Base-by-base conservation (phyloP, 2,888 invertebrate species). In the Xestia xanthographa region DNA sequence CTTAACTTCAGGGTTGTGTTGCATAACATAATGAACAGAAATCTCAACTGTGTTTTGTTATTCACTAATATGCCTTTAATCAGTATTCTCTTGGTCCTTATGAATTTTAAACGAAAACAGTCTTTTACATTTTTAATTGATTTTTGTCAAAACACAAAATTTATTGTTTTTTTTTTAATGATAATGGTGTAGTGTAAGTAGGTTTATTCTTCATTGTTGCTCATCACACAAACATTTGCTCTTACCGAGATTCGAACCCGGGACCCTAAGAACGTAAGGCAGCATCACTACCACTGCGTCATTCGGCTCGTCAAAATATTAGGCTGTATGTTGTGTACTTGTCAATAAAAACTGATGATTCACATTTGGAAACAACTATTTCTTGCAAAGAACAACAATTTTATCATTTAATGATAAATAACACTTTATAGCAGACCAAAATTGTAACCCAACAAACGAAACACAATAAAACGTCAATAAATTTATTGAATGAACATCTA, bases 1-100 rank as follows among this genome's bases (percentile, higher is more conserved):
- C 29, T 63, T 53, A 11, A 26, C 45, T 26, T 73, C 79, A 65
- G 63, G 70, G 70, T 63, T 66, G 22, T 43, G 14, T 50, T 29
- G 17, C n/a, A 5, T 63, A 41, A 41, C n/a, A 11, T 41, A 45
- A 5, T 70, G 38, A 48, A 56, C 5, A 66, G 62, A 68, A 62
- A 34, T 56, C 6, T 0, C 34, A 43, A 14, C 8, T 8, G 41
- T 50, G 29, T 56, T 56, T 73, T 63, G 20, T 63, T 14, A 48
- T 78, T 38, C 17, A 26, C 34, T 26, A 5, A 20, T 29, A 17
- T 66, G n/a, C 17, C 8, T 34, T 60, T 56, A 12, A n/a, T 17
- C 6, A 53, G 12, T 17, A 22, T 45, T 17, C 0, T 26, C 26
- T 58, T 38, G 1, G 0, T 26, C 1, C 9, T 20, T 41, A 41